Percentiles rank a stretch among this genome's conserved stretches.
Conservation (phyloP, 2,888 invertebrate species). For the Gymnoscelis rufifasciata region DNA sequence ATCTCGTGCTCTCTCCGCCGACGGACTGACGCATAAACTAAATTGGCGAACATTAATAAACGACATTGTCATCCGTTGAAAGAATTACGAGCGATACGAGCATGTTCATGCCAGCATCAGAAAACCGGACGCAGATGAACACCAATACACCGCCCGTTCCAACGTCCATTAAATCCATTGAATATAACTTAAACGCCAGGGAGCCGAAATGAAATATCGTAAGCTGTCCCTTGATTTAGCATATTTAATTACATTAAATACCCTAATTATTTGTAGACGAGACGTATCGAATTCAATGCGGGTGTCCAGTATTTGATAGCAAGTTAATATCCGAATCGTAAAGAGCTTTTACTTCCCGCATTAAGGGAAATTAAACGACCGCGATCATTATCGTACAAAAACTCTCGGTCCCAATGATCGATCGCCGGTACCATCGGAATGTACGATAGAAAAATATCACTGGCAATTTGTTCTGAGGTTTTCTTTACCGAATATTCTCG, state of each 20-base stretch:
- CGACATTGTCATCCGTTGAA: constrained; percentile 36
- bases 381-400: constrained; percentile 47
- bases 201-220: constrained; percentile 23
- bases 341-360: constrained; percentile 30
- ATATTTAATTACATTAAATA: constrained; percentile 26
- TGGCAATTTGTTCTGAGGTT: constrained; percentile 25
- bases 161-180: constrained; percentile 24
- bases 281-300: constrained; percentile 31
- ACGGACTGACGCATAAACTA: constrained; percentile 29
- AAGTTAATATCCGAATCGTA: constrained; percentile 28
- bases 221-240: constrained; percentile 20
- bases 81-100: constrained; percentile 39
- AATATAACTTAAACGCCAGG: constrained; percentile 25
- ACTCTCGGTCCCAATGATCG: constrained; percentile 37
- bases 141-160: constrained; percentile 16
- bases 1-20: constrained; percentile 36
- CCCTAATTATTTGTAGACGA: constrained; percentile 19
- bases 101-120: constrained; percentile 25
- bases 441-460: constrained; percentile 27
- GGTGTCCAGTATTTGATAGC: constrained; percentile 29
- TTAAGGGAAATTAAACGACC: constrained; percentile 39
- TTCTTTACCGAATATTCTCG: constrained; percentile 23
- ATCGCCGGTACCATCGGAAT: constrained; percentile 34
- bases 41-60: constrained; percentile 40
- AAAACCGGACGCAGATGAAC: constrained; percentile 25